These are phyloP conservation scores for Octonoba sinensis DNA, from an alignment of 2,888 invertebrate genomes.

Conservation along the genomic window DNA sequence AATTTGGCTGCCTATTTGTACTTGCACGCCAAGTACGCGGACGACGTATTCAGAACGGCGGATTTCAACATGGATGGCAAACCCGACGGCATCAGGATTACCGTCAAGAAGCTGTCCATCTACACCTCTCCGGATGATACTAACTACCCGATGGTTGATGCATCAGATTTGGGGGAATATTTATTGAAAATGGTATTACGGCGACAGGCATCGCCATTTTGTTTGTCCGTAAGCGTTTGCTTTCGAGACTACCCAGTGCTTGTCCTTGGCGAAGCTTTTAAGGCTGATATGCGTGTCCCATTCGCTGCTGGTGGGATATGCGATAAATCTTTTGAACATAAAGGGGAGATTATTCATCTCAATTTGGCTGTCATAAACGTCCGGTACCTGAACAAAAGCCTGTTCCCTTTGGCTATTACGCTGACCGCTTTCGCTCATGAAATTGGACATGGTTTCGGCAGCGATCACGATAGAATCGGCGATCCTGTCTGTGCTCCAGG, in stretches of 20 bases:
- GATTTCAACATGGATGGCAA: slow-evolving; percentile 69
- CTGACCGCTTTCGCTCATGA: slow-evolving; percentile 55
- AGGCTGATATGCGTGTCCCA: neutral
- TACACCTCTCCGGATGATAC: slow-evolving; percentile 21
- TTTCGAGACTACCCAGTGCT: slow-evolving; percentile 15
- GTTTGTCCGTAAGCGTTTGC: slow-evolving; percentile 44
- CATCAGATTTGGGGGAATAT: slow-evolving; percentile 7
- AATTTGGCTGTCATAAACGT: slow-evolving; percentile 49
- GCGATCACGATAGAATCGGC: slow-evolving; percentile 42
- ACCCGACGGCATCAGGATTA: slow-evolving; percentile 69
- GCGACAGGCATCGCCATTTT: slow-evolving; percentile 33
- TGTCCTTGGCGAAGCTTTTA: slow-evolving; percentile 56
- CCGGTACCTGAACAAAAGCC: neutral
- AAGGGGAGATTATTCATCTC: neutral
- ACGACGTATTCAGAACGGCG: slow-evolving; percentile 68
- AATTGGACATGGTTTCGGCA: slow-evolving; percentile 63
- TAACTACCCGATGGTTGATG: slow-evolving; percentile 35
- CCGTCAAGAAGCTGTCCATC: slow-evolving; percentile 28
- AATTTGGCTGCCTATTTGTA: slow-evolving; percentile 66
- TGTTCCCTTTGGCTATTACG: slow-evolving; percentile 42
- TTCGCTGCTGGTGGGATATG: slow-evolving; percentile 36
- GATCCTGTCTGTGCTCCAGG: slow-evolving; percentile 29
- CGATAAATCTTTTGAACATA: neutral
- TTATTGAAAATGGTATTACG: slow-evolving; percentile 11
- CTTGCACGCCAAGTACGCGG: slow-evolving; percentile 67